Evolutionary conservation across 2,888 invertebrate genomes (phyloP).

Genomic region (Xylocampa areola): DNA sequence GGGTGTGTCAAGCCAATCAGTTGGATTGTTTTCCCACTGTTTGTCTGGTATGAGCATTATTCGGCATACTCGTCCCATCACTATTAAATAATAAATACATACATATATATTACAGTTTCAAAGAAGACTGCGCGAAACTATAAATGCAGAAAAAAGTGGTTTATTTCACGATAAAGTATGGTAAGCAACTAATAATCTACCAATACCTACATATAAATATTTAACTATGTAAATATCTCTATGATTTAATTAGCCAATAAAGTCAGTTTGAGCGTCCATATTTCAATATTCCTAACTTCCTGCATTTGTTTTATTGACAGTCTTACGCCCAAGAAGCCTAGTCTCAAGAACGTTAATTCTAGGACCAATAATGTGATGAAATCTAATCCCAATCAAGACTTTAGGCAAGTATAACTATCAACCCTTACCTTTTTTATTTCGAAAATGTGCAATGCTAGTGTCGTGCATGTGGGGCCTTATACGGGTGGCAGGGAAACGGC

Average conservation of each 20-base stretch:
- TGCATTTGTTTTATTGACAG: conserved; percentile 34
- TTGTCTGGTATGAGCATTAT: no score
- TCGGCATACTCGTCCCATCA: no score
- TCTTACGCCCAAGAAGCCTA: conserved; percentile 56
- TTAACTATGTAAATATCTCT: no score
- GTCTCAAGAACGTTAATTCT: conserved; percentile 55
- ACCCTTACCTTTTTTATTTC: no score
- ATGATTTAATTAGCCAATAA: no score
- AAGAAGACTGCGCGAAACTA: conserved; percentile 74
- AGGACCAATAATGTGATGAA: conserved; percentile 53
- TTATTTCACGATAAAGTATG: conserved; percentile 60
- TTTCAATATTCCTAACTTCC: no score
- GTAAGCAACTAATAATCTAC: conserved; percentile 48
- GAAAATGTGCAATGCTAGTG: no score
- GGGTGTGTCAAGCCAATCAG: no score
- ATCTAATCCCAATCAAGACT: conserved; percentile 48
- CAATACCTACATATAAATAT: background rate
- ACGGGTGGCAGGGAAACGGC: no score
- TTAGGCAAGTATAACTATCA: conserved; percentile 54
- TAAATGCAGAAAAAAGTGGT: conserved; percentile 63
- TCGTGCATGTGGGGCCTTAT: no score
- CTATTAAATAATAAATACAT: background rate
- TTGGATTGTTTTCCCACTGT: background rate
- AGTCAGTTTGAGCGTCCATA: no score
- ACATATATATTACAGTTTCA: conserved; percentile 74